Evolutionary conservation across 2,113 vertebrate genomes (phyloP).

Genomic region (Ranitomeya variabilis): DNA sequence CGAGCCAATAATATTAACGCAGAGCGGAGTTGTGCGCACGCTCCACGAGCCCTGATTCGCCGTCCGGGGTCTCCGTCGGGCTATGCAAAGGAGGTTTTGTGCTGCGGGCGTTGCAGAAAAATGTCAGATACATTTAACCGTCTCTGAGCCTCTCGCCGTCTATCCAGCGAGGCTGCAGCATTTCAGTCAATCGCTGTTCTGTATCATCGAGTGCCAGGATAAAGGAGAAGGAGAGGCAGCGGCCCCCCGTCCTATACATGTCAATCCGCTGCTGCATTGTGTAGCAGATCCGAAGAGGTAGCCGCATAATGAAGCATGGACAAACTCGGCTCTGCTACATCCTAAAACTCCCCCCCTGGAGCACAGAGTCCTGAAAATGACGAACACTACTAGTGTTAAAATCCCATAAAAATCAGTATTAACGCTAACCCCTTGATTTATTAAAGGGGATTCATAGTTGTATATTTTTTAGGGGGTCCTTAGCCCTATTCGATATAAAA

Average conservation of each 20-base stretch:
- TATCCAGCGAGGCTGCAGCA: conserved; percentile 4
- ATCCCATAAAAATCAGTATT: background rate
- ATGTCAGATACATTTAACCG: conserved; percentile 66
- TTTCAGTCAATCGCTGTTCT: background rate
- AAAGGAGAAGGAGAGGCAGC: background rate
- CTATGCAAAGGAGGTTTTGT: conserved; percentile 65
- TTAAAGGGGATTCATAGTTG: background rate
- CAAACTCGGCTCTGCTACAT: background rate
- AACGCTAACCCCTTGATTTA: background rate
- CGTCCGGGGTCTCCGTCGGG: conserved; percentile 60
- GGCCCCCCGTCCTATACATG: background rate
- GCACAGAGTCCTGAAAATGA: background rate
- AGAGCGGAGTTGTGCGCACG: conserved; percentile 66
- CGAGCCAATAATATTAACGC: conserved; percentile 75
- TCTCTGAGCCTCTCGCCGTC: conserved; percentile 60
- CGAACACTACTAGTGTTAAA: background rate
- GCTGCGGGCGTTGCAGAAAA: conserved; percentile 65
- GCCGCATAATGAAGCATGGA: background rate
- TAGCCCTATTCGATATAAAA: background rate
- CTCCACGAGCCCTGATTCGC: conserved; percentile 64
- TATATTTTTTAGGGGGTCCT: background rate
- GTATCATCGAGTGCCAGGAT: background rate
- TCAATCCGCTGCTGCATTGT: background rate
- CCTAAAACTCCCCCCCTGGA: too few species aligned
- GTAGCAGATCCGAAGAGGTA: background rate